Evolutionary conservation across 2,888 invertebrate genomes (phyloP).

Genomic region (Ferdinandea cuprea): DNA sequence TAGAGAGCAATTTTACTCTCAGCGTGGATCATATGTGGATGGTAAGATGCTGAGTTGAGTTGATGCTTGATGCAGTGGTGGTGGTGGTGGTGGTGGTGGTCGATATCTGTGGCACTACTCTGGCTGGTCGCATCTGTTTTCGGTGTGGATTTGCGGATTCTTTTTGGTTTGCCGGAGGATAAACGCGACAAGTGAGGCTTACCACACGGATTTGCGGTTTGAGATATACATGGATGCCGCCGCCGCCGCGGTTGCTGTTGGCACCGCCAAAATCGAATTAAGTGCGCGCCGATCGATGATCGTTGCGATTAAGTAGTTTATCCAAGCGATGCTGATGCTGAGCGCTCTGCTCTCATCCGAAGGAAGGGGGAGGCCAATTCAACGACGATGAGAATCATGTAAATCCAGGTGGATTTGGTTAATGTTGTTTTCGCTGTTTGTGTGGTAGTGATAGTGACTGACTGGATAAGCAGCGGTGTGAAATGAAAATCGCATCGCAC

Average conservation of each 20-base stretch:
- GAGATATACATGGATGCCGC: conserved; percentile 71
- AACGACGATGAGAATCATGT: conserved; percentile 50
- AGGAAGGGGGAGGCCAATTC: neutral
- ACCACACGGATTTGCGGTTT: conserved; percentile 74
- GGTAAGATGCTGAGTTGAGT: conserved; percentile 61
- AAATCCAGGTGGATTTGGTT: conserved; percentile 51
- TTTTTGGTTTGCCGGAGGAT: conserved; percentile 56
- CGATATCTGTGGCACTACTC: neutral
- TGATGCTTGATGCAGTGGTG: conserved; percentile 14
- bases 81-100: conserved; percentile 4
- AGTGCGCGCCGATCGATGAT: conserved; percentile 75
- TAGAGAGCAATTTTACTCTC: conserved; percentile 61
- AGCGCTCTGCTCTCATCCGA: no score
- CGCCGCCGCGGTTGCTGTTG: conserved; percentile 63
- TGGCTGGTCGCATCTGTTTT: neutral
- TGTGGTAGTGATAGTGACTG: conserved; percentile 28
- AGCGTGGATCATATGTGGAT: conserved; percentile 58
- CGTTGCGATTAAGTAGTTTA: conserved; percentile 74
- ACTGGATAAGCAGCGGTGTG: conserved; percentile 64
- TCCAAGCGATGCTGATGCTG: conserved; percentile 37
- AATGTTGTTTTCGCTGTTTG: no score
- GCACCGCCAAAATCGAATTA: conserved; percentile 74
- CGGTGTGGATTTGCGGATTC: conserved; percentile 24
- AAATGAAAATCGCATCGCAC: conserved; percentile 69
- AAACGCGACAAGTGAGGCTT: conserved; percentile 71